Base-by-base conservation (phyloP, 2,797 vertebrate species). In the Psittacula echo region DNA sequence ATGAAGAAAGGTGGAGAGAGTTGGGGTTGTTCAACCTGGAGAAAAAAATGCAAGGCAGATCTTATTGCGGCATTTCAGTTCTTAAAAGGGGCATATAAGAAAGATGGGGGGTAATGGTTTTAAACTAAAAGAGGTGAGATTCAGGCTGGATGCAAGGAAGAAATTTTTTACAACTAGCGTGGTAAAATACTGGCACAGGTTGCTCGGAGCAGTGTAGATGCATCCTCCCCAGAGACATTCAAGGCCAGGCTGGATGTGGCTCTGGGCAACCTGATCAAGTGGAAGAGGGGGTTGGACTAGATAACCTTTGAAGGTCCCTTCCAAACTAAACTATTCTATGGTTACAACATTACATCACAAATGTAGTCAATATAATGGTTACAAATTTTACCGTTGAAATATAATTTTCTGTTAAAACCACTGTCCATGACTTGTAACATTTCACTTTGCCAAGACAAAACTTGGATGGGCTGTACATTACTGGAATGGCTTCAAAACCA, bases 401-500 rank as follows among this genome's bases (percentile, higher is more conserved):
- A 53, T 5, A 78, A 58, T 58, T 58, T 58, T 87, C 50, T 68
- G 18, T 44, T 24, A 89, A 41, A 85, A 76, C 2, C 13, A 50
- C 22, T 3, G 3, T 22, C 65, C 21, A 10, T 20, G 39, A 34
- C 58, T 89, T 54, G 27, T 18, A 93, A 48, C 30, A 39, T 50
- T 81, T 91, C 27, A 14, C 24, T 76, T 80, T 5, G 7, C 64
- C 82, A 90, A 64, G 32, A 76, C 26, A 82, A 83, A 81, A 84
- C 29, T 12, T 68, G 76, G 79, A 83, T 68, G 65, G 77, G 45
- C 26, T 88, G 37, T n/a, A 42, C 17, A 19, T 54, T 77, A 90
- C 66, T 84, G 83, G 85, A 93, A 77, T 13, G 27, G 39, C 66
- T 93, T 94, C 88, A 93, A 87, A 94, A 80, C 20, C 51, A 68